Evolutionary conservation across 2,113 vertebrate species (phyloP), one percentile per base, ranked within the genome.

Genomic region (Marcusenius ussheri): DNA sequence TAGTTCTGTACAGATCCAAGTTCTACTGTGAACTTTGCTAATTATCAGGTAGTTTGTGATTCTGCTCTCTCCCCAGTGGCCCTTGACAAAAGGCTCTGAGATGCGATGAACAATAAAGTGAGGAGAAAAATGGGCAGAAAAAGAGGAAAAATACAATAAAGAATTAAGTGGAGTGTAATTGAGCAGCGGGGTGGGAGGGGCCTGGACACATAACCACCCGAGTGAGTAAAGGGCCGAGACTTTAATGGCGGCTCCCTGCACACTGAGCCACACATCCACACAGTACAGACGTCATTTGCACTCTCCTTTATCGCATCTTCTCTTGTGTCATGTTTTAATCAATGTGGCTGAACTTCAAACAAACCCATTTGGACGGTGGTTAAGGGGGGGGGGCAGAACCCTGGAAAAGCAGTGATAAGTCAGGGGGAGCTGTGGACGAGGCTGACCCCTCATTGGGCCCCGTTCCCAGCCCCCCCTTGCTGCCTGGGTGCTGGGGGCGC

Each of bases 1-100:
- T n/a, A n/a, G n/a, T n/a, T n/a, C n/a, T n/a, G n/a, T n/a, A n/a
- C n/a, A n/a, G n/a, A n/a, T n/a, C n/a, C n/a, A n/a, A n/a, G n/a
- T n/a, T n/a, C n/a, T n/a, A n/a, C n/a, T n/a, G n/a, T n/a, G n/a
- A n/a, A 96, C 95, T 96, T 96, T 94, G 94, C 95, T 96, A 96
- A 96, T 96, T 96, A 97, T 95, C 95, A 96, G 96, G 95, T 95
- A 96, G 94, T 94, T 94, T 93, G 95, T 96, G 95, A 96, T 97
- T 96, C 96, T 93, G 94, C 92, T 88, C 53, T 90, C 91, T 96
- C 95, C 95, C 94, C 90, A 90, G 95, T 94, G 95, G 93, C 91
- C 47, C 92, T 92, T 92, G 91, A 93, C 93, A 91, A 93, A 93
- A 93, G 93, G 89, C 94, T 93, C 93, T 93, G 91, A 91, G 92